Conservation (phyloP, 64 coral and sea anemone genomes). For the Pocillopora damicornis region DNA sequence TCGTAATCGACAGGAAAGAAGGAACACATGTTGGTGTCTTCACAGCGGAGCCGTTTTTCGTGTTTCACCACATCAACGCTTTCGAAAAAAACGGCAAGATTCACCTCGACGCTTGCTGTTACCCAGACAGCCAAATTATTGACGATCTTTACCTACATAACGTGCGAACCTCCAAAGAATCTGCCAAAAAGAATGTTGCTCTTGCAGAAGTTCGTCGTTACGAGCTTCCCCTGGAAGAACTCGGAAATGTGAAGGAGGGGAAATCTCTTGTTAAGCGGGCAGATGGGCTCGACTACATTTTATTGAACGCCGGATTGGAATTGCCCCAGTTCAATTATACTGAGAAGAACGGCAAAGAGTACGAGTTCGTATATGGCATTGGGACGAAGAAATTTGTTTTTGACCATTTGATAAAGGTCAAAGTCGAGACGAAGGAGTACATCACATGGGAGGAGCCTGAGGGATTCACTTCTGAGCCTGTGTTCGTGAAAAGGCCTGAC, state of each 20-base stretch:
- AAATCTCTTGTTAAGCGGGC: constrained; percentile 1
- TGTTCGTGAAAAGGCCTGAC: constrained; percentile 71
- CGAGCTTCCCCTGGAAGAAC: constrained; percentile 42
- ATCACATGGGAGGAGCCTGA: constrained; percentile 50
- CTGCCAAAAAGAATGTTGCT: background rate
- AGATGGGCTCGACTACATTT: constrained; percentile 47
- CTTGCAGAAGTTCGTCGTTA: constrained; percentile 56
- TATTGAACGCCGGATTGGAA: constrained; percentile 49
- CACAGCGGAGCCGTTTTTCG: constrained; percentile 60
- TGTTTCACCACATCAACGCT: constrained; percentile 88
- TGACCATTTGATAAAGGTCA: constrained; percentile 53
- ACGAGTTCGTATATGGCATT: constrained; percentile 59
- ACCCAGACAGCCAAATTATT: constrained; percentile 54
- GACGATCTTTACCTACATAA: constrained; percentile 41
- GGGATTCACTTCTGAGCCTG: constrained; percentile 62
- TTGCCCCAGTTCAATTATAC: constrained; percentile 78
- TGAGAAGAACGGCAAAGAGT: constrained; percentile 52
- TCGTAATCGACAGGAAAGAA: constrained; percentile 54
- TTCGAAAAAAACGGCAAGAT: constrained; percentile 68
- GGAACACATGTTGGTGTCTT: constrained; percentile 48
- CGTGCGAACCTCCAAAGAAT: background rate
- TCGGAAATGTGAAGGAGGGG: background rate
- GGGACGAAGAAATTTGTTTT: background rate
- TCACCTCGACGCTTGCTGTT: constrained; percentile 68
- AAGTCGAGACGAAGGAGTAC: constrained; percentile 54